Evolutionary conservation across 1,140 invertebrate genomes (phyloP).

Genomic region (Gonatopus flavifemur): DNA sequence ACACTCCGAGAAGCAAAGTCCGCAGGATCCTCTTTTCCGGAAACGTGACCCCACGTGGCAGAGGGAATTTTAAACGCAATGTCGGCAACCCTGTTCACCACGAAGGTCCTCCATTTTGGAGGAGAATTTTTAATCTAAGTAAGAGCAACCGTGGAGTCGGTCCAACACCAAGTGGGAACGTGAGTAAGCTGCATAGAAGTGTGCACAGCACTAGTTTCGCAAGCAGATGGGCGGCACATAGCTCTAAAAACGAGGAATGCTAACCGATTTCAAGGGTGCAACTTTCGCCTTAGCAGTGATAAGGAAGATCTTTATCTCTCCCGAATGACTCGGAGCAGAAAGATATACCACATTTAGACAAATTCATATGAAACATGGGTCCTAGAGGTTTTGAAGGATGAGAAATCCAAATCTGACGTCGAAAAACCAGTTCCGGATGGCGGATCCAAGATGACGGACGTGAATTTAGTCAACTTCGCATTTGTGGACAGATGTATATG

Average conservation of each 20-base stretch:
- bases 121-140: background rate
- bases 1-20: too few relatives aligned
- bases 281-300: too few relatives aligned
- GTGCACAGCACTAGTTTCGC: background rate
- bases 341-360: too few relatives aligned
- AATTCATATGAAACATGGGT: too few relatives aligned
- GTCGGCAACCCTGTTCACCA: background rate
- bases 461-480: too few relatives aligned
- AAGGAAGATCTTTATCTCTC: too few relatives aligned
- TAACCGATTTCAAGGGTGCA: background rate
- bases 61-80: background rate
- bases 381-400: too few relatives aligned
- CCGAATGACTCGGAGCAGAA: too few relatives aligned
- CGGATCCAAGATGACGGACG: too few relatives aligned
- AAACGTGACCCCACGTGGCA: background rate
- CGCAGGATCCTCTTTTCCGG: background rate
- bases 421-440: too few relatives aligned
- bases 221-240: background rate
- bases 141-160: background rate
- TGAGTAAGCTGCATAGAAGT: background rate
- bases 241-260: background rate
- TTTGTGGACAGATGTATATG: too few relatives aligned
- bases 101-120: background rate
- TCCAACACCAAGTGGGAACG: background rate
- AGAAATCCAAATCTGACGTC: too few relatives aligned